Base-by-base conservation (phyloP, 1,140 invertebrate species). In the Drosophila pallidifrons region DNA sequence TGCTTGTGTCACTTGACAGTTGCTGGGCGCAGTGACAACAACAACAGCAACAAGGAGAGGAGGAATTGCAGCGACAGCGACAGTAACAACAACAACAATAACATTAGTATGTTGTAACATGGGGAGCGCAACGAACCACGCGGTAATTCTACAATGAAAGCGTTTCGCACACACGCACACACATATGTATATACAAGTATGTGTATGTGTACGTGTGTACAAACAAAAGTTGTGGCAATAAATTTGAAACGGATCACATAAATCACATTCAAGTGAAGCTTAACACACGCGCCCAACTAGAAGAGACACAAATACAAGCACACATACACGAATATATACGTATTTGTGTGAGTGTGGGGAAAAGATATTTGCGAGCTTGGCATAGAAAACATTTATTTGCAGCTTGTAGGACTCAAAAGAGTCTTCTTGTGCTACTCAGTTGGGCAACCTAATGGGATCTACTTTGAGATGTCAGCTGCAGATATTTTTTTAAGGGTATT, bases 221-320 rank as follows among this genome's bases (percentile, higher is more conserved):
- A 79, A 81, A 75, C 85, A 88, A 88, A 88, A 88, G 70, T 88
- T 88, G 78, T 64, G 85, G 85, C 85, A 74, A 88, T 88, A 88
- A 88, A 88, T 88, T 88, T 85, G 20, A 77, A 85, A 81, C 85
- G 85, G 85, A 88, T 88, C 85, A 88, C 85, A 88, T 88, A 88
- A 88, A 88, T 88, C 85, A 88, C 85, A 89, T 88, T 88, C 85
- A 88, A 88, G 85, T 88, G 85, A 88, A 88, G 85, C 85, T 88
- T 88, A 90, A 88, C 85, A 90, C 85, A 89, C 85, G 85, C 81
- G 78, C 81, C 81, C 81, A 89, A 88, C 81, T 89, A 83, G 85
- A 85, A 79, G 73, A 79, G 82, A 73, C 75, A 78, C 68, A 73
- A 59, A 77, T 47, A 66, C 74, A 73, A 60, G 32, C 67, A 61